Conservation (phyloP, 2,797 vertebrate genomes). For the Rhynchonycteris naso region DNA sequence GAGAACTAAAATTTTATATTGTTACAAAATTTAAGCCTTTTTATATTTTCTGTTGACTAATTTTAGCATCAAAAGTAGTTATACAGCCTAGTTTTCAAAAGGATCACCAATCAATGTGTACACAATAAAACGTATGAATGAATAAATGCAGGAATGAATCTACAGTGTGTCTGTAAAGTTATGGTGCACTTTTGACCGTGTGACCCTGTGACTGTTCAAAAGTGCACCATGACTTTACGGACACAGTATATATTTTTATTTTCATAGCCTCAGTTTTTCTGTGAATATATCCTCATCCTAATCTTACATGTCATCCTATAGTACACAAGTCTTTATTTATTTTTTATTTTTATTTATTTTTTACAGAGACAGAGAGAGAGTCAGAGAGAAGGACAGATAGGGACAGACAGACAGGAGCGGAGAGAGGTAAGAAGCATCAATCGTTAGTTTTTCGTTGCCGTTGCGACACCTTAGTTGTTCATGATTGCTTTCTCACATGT, state of each 20-base stretch:
- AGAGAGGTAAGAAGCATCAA: too few relatives aligned
- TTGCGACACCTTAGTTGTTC: too few relatives aligned
- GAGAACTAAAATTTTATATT: conserved; percentile 25
- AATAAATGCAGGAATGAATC: conserved; percentile 15
- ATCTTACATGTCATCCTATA: not conserved
- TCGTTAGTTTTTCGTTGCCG: too few relatives aligned
- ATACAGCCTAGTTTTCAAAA: conserved; percentile 43
- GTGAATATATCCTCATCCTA: not conserved
- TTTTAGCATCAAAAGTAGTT: conserved; percentile 15
- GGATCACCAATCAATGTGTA: not conserved
- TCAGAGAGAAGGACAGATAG: too few relatives aligned
- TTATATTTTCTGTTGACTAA: not conserved
- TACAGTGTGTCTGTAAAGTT: too few relatives aligned
- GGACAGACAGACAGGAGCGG: too few relatives aligned
- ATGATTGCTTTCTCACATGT: too few relatives aligned
- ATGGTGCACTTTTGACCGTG: too few relatives aligned
- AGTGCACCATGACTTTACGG: too few relatives aligned
- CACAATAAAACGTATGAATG: not conserved
- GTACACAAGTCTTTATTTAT: not conserved
- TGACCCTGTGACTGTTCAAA: too few relatives aligned
- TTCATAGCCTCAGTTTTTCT: not conserved
- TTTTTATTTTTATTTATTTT: too few relatives aligned
- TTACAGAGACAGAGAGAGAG: too few relatives aligned
- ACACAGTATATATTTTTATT: not conserved
- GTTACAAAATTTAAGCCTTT: conserved; percentile 28